Evolutionary conservation across 1,140 invertebrate species (phyloP).

Genomic region (Potamilus streckersoni): DNA sequence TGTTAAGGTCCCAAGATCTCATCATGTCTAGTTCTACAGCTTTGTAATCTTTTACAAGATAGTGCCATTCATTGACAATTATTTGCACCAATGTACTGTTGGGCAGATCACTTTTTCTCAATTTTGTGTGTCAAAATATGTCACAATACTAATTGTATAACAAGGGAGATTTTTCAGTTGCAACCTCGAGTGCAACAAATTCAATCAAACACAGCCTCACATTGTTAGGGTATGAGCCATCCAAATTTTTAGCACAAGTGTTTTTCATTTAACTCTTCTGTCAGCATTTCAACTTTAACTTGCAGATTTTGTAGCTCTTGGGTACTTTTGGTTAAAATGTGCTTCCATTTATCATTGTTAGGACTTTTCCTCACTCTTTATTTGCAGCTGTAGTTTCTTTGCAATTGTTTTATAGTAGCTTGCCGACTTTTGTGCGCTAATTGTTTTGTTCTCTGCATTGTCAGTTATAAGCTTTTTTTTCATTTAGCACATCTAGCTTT

Average conservation of each 20-base stretch:
- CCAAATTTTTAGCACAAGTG: neutral
- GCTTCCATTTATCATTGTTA: too few species aligned
- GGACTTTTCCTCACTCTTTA: too few species aligned
- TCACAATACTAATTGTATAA: constrained; percentile 7
- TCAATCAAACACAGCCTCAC: constrained; percentile 7
- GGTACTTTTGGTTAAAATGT: too few species aligned
- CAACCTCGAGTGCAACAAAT: neutral
- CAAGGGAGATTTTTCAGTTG: neutral
- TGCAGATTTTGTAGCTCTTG: too few species aligned
- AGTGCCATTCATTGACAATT: constrained; percentile 15
- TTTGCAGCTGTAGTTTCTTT: too few species aligned
- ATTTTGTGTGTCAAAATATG: neutral
- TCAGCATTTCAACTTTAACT: too few species aligned
- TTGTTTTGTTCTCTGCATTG: too few species aligned
- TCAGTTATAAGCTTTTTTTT: too few species aligned
- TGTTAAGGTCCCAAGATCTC: neutral
- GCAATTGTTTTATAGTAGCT: too few species aligned
- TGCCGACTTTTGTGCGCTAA: too few species aligned
- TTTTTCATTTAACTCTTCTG: too few species aligned
- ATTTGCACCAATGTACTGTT: neutral
- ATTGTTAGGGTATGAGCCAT: constrained; percentile 1
- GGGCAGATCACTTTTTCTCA: constrained; percentile 7
- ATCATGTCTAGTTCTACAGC: constrained; percentile 6
- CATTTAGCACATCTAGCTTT: too few species aligned
- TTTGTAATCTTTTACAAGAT: neutral